These are phyloP conservation scores for Mycetomoellerius zeteki DNA, from an alignment of 1,140 invertebrate species.

Conservation along the genomic window DNA sequence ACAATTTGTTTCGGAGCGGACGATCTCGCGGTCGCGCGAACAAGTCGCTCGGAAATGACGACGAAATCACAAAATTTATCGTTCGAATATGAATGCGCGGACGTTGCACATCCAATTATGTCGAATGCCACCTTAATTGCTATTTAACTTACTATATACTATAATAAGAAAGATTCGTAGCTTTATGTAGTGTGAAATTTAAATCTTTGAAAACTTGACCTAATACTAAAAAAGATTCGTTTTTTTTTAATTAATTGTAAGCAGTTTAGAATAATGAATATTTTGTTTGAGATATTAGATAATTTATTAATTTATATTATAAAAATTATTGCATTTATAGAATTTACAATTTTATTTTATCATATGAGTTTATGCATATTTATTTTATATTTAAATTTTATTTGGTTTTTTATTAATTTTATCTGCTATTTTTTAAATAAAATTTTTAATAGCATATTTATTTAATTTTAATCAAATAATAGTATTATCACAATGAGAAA, in stretches of 20 bases:
- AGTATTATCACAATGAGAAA: background rate
- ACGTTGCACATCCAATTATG: constrained; percentile 42
- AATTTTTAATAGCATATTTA: background rate
- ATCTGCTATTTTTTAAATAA: background rate
- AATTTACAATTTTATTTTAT: background rate
- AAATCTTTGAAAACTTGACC: background rate
- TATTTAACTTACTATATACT: background rate
- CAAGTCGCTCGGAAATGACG: constrained; percentile 72
- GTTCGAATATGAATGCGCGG: constrained; percentile 34
- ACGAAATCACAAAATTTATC: constrained; percentile 71
- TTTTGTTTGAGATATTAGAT: background rate
- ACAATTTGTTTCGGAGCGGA: constrained; percentile 75
- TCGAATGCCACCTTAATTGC: constrained; percentile 41
- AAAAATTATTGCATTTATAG: background rate
- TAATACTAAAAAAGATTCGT: background rate
- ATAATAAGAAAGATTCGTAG: background rate
- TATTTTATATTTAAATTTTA: background rate
- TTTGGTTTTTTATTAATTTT: background rate
- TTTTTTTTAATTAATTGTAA: background rate
- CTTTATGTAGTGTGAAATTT: background rate
- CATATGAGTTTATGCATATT: background rate
- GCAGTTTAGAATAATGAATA: background rate
- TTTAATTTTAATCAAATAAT: constrained; percentile 29
- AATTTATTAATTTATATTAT: background rate
- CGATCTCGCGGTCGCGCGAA: constrained; percentile 71